phyloP scores from a whole-genome alignment of 2,888 invertebrate species.

The Sisyra terminalis region DNA sequence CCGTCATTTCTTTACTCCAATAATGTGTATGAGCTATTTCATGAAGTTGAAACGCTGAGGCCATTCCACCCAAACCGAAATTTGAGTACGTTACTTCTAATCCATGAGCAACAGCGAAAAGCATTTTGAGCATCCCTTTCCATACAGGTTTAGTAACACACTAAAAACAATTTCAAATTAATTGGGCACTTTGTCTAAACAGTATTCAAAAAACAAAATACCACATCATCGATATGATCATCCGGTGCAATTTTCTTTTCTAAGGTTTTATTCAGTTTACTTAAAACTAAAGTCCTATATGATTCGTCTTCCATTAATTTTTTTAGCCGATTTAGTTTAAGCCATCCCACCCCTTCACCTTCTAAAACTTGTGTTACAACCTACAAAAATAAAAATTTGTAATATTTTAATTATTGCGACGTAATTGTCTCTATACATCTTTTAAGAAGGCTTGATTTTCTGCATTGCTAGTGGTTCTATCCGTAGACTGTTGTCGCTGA shows the following conservation, averaged over 20 bases:
- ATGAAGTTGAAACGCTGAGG: slow-evolving; percentile 88
- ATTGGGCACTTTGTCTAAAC: no score
- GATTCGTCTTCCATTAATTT: slow-evolving; percentile 99
- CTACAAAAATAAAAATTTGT: slow-evolving; percentile 24
- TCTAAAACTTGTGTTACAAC: slow-evolving; percentile 67
- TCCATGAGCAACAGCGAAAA: slow-evolving; percentile 79
- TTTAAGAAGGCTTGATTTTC: slow-evolving; percentile 91
- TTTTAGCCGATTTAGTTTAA: slow-evolving; percentile 80
- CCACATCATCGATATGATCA: slow-evolving; percentile 96
- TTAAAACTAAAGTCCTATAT: slow-evolving; percentile 87
- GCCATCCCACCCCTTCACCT: slow-evolving; percentile 93
- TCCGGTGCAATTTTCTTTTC: slow-evolving; percentile 87
- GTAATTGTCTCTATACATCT: slow-evolving; percentile 37
- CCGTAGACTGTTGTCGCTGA: slow-evolving; percentile 48
- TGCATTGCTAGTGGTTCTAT: slow-evolving; percentile 57
- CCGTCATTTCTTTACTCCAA: slow-evolving; percentile 74
- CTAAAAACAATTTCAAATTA: slow-evolving; percentile 29
- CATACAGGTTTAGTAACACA: slow-evolving; percentile 80
- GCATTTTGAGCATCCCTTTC: slow-evolving; percentile 91
- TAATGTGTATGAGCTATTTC: slow-evolving; percentile 99
- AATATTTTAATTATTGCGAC: not conserved
- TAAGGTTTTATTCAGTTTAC: slow-evolving; percentile 84
- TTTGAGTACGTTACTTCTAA: slow-evolving; percentile 83
- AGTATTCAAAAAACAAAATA: slow-evolving; percentile 30
- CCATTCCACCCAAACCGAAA: slow-evolving; percentile 93